Conservation (phyloP, 1,140 invertebrate genomes). For the Pseudomyrmex pallidus region DNA sequence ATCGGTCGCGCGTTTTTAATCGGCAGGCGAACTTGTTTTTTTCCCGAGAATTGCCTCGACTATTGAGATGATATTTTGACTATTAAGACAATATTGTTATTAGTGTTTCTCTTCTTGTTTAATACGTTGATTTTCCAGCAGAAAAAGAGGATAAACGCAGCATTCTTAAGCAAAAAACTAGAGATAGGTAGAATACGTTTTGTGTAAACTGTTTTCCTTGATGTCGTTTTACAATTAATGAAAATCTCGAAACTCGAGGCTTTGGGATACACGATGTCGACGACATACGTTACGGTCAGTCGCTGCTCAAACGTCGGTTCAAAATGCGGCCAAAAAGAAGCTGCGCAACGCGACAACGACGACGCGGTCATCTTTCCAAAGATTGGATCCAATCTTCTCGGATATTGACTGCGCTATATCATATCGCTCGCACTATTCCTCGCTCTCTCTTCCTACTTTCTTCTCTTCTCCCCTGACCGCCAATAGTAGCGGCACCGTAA, state of each 20-base stretch:
- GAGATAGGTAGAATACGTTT: neutral
- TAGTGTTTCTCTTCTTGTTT: too few relatives aligned
- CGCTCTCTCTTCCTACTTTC: constrained; percentile 17
- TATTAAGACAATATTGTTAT: constrained; percentile 1
- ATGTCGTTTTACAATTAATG: neutral
- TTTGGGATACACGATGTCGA: neutral
- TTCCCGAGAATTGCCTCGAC: too few relatives aligned
- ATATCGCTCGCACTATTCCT: constrained; percentile 50
- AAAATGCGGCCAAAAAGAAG: constrained; percentile 13
- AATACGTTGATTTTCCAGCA: too few relatives aligned
- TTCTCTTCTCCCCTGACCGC: constrained; percentile 26
- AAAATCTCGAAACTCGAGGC: neutral
- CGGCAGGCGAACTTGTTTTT: too few relatives aligned
- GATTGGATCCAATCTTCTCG: constrained; percentile 75
- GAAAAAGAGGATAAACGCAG: too few relatives aligned
- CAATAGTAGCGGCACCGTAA: constrained; percentile 41
- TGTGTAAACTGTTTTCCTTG: neutral
- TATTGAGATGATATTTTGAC: neutral
- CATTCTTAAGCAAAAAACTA: too few relatives aligned
- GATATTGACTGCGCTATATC: constrained; percentile 72
- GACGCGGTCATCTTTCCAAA: constrained; percentile 64
- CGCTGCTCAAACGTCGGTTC: constrained; percentile 1
- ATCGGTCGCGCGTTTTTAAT: too few relatives aligned
- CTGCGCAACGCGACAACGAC: constrained; percentile 1
- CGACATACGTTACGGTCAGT: constrained; percentile 17